Conservation (phyloP, 2,797 vertebrate species). For the Thaleichthys pacificus region DNA sequence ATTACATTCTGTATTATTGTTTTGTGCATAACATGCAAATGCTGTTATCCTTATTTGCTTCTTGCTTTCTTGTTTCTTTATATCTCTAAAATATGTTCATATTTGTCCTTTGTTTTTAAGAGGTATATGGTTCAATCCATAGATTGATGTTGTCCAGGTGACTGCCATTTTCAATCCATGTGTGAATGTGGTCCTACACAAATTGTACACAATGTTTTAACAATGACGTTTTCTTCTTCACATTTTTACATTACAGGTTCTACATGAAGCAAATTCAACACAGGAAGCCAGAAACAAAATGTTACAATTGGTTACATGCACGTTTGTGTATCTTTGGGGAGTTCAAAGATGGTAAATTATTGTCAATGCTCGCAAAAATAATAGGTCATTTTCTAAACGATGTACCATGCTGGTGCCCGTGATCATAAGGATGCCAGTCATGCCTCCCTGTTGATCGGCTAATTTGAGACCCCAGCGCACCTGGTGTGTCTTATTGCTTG, state of each 20-base stretch:
- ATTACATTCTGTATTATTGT: too few relatives aligned
- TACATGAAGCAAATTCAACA: background rate
- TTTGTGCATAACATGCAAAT: too few relatives aligned
- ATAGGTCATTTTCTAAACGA: slow-evolving; percentile 82
- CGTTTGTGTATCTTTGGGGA: slow-evolving; percentile 63
- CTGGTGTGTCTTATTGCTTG: slow-evolving; percentile 78
- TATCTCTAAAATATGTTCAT: too few relatives aligned
- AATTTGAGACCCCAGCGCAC: slow-evolving; percentile 79
- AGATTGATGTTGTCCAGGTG: background rate
- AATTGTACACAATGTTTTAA: background rate
- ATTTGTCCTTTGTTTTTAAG: background rate
- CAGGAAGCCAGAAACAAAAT: background rate
- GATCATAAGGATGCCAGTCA: slow-evolving; percentile 75
- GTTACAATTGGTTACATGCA: slow-evolving; percentile 25
- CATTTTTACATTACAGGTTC: background rate
- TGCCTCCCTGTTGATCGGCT: slow-evolving; percentile 81
- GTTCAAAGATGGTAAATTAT: slow-evolving; percentile 78
- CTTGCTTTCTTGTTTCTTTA: too few relatives aligned
- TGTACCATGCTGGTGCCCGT: slow-evolving; percentile 72
- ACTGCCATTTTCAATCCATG: background rate
- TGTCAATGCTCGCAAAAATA: slow-evolving; percentile 81
- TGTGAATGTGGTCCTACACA: background rate
- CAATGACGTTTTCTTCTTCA: too few relatives aligned
- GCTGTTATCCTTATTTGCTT: too few relatives aligned
- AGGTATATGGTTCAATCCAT: background rate